Conservation (phyloP, 1,140 invertebrate genomes). For the Pachypsylla venusta region DNA sequence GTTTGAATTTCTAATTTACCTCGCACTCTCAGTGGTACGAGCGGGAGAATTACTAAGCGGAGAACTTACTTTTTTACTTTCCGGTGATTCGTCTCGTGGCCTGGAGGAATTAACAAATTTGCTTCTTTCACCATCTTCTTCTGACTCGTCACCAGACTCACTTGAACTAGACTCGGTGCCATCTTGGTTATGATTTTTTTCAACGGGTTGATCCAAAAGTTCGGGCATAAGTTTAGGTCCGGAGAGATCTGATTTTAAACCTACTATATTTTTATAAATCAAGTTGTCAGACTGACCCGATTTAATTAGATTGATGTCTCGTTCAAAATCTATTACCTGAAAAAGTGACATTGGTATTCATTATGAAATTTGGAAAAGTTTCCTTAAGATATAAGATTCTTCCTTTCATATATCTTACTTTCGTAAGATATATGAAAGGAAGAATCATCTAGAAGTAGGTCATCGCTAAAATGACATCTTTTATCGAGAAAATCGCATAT, state of each 20-base stretch:
- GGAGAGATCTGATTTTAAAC: constrained; percentile 62
- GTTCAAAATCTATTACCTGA: constrained; percentile 74
- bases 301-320: constrained; percentile 68
- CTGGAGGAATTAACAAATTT: constrained; percentile 53
- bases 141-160: constrained; percentile 29
- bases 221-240: constrained; percentile 41
- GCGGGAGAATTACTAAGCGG: not conserved
- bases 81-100: constrained; percentile 71
- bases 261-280: constrained; percentile 69
- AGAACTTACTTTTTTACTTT: constrained; percentile 55
- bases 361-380: no score
- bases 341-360: no score
- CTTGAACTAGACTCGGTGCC: constrained; percentile 15
- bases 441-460: not conserved
- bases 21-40: no score
- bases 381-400: constrained; percentile 15
- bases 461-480: not conserved
- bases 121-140: constrained; percentile 33
- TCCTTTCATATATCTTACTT: constrained; percentile 11
- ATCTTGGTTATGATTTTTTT: constrained; percentile 27
- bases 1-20: no score
- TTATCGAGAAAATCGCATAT: no score
- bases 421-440: not conserved
- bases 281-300: constrained; percentile 48
- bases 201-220: constrained; percentile 27